Evolutionary conservation across 1,140 invertebrate genomes (phyloP), one percentile per base, ranked within the genome.

Genomic region (Drosophila auraria): DNA sequence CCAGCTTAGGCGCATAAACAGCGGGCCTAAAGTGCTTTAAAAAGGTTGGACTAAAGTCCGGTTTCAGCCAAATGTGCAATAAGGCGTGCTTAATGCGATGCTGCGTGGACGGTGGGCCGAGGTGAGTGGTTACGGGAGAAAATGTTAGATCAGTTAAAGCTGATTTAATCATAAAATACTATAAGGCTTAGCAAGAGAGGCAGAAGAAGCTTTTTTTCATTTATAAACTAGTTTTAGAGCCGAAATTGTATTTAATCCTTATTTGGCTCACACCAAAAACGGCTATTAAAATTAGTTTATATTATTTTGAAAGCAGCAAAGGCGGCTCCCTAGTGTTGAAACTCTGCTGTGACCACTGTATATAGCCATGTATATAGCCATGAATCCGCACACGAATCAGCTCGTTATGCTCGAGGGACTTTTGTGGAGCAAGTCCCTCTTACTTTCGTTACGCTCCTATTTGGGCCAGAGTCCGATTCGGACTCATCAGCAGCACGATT

Each of bases 21-120:
- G 56, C 64, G 50, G 25, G 45, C 50, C 62, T 68, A 89, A 89
- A 89, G 61, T 50, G 58, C 64, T 71, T 50, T 27, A 69, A 83
- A 80, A 76, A 58, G 44, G 71, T 66, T 15, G 44, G 27, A 9
- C 5, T 1, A 2, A 20, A 27, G 27, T 17, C 58, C 27, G 63
- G 63, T 66, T 57, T 51, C 56, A 33, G 27, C n/a, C 64, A 61
- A 17, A 80, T 60, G 58, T 66, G 64, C 73, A 82, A 40, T 72
- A 72, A 57, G 15, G 36, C 53, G 79, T 73, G 47, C 30, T 27
- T 59, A 77, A 82, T 70, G 30, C 7, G 20, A 54, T 54, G 30
- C 51, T 36, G 17, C 11, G 11, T 30, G 9, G 5, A 62, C 73
- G 23, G 64, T 78, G 74, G 72, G 40, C 7, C 15, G 5, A 11